Percentiles rank a stretch among this genome's conserved stretches.
These are phyloP conservation scores for Pristionchus arcanus DNA, from an alignment of 2,888 invertebrate species.

Conservation along the genomic window DNA sequence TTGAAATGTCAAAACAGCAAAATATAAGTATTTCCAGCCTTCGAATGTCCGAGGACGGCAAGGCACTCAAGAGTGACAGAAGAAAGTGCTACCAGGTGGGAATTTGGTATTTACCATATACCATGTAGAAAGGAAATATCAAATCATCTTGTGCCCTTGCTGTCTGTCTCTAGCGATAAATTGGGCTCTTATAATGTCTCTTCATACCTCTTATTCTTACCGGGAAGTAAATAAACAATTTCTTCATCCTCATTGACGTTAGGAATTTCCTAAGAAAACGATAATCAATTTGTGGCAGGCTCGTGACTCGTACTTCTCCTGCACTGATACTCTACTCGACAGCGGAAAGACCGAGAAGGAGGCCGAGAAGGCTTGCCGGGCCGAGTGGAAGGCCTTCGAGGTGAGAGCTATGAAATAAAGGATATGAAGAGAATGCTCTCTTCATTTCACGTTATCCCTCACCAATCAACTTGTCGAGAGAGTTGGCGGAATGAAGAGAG, in stretches of 20 bases:
- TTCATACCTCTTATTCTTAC: too few species aligned
- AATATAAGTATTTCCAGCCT: not conserved
- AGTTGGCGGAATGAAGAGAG: too few species aligned
- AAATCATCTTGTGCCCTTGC: too few species aligned
- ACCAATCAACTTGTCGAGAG: too few species aligned
- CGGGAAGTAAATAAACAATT: too few species aligned
- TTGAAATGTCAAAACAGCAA: not conserved
- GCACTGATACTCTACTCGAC: conserved; percentile 59
- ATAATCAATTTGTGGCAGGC: conserved; percentile 48
- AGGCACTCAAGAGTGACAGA: conserved; percentile 60
- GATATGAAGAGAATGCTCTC: not conserved
- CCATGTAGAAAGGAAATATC: too few species aligned
- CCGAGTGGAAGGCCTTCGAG: conserved; percentile 42
- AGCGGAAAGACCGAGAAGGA: conserved; percentile 62
- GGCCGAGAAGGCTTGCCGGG: conserved; percentile 51
- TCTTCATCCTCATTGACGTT: too few species aligned
- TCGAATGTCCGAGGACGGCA: conserved; percentile 52
- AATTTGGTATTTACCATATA: too few species aligned
- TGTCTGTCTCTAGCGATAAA: too few species aligned
- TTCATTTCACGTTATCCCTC: too few species aligned
- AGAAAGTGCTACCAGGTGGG: conserved; percentile 64
- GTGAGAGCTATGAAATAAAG: not conserved
- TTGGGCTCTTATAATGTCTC: too few species aligned
- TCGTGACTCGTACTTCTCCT: conserved; percentile 61
- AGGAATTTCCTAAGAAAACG: too few species aligned